A percentile compares a stretch with the other conserved stretches of the same genome.
These are phyloP conservation scores for Alentia gelatinosa DNA, from an alignment of 2,888 invertebrate species.

Conservation along the genomic window DNA sequence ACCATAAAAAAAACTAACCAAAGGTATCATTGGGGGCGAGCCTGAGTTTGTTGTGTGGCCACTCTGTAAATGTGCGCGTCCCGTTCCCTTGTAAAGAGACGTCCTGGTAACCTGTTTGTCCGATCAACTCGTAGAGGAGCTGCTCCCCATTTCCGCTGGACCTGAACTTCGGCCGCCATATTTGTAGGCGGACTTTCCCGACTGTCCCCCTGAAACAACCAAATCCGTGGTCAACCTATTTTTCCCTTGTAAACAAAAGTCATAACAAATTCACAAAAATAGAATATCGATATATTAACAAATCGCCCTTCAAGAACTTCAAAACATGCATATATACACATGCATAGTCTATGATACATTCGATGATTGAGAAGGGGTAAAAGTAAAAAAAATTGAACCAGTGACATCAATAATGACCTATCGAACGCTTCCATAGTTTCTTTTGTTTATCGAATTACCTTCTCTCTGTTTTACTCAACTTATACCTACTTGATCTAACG, in stretches of 20 bases:
- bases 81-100: neutral
- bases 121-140: neutral
- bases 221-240: too few relatives aligned
- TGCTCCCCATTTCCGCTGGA: neutral
- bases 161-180: neutral
- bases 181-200: constrained; percentile 7
- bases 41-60: neutral
- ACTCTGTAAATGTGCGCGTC: neutral
- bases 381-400: neutral
- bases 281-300: neutral
- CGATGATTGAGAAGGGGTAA: neutral
- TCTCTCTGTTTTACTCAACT: neutral
- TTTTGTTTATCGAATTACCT: neutral
- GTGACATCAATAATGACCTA: neutral
- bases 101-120: neutral
- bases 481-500: neutral
- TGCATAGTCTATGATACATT: too few relatives aligned
- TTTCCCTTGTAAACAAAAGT: too few relatives aligned
- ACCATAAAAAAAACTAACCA: neutral
- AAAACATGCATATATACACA: too few relatives aligned
- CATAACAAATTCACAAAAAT: neutral
- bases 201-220: constrained; percentile 33
- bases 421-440: neutral
- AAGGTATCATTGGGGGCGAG: constrained; percentile 30
- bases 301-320: neutral